Conservation (phyloP, 2,113 vertebrate species). For the Alexandromys fortis region DNA sequence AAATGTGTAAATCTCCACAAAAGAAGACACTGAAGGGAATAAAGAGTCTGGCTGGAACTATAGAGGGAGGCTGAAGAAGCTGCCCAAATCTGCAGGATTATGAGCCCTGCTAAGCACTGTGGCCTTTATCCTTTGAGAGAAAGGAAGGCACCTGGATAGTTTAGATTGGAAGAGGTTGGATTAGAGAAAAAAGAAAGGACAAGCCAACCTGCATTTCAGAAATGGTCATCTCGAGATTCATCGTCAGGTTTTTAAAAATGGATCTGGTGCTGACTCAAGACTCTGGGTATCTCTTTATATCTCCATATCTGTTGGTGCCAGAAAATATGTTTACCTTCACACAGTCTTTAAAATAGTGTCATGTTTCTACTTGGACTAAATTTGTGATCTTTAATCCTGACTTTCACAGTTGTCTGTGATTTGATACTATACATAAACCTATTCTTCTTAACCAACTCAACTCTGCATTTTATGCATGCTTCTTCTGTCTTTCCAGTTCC, state of each 20-base stretch:
- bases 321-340: not conserved
- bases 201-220: not conserved
- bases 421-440: not conserved
- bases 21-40: not conserved
- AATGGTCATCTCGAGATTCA: not conserved
- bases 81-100: not conserved
- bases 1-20: not conserved
- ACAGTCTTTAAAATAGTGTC: not conserved
- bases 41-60: not conserved
- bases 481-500: not conserved
- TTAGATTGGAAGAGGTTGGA: not conserved
- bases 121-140: not conserved
- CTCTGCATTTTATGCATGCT: not conserved
- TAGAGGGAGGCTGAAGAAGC: not conserved
- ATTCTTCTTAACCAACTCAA: not conserved
- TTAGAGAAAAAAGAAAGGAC: not conserved
- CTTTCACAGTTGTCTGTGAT: not conserved
- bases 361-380: not conserved
- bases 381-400: not conserved
- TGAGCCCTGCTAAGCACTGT: not conserved
- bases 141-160: not conserved
- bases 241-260: constrained; percentile 17
- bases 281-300: no score
- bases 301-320: not conserved
- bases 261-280: not conserved